Evolutionary conservation across 2,888 invertebrate genomes (phyloP), one percentile per base, ranked within the genome.

Genomic region (Seira ritae): DNA sequence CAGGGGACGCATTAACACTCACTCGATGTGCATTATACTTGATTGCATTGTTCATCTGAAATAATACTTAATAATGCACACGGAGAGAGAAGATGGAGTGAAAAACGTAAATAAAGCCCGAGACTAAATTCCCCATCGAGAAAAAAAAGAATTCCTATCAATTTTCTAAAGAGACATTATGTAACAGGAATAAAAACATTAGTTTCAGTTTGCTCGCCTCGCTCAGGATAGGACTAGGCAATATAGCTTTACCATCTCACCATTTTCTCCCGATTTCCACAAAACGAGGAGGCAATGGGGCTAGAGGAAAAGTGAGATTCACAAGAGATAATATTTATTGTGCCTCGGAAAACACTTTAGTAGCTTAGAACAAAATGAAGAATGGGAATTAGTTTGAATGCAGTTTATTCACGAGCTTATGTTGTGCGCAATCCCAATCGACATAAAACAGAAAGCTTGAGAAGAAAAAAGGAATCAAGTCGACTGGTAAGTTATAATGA

Each of bases 21-120:
- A 80, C 80, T 80, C 75, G 50, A 75, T 70, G 80, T 80, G 74
- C 80, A 80, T 75, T 80, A 65, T 65, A 70, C 42, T 80, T 80
- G 80, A 80, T 80, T 80, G 80, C 74, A 69, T 75, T 80, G 80
- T 80, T 80, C 80, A 50, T 73, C 68, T 80, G 80, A 67, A 80
- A 46, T 42, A 67, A 46, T 37, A 37, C 23, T 22, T 66, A 66
- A 66, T 74, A 6, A 17, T 65, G 67, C 46, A 73, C 42, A 42
- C 42, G 42, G 12, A 12, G 42, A 42, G 42, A 42, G 6, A n/a
- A n/a, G n/a, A 42, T 12, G 12, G 42, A 42, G 42, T 42, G 42
- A 12, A 42, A 42, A 42, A 42, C 42, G 12, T 42, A 42, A 42
- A 42, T 20, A 42, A 79, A 80, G 73, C 73, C 73, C 71, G 8